phyloP scores from a whole-genome alignment of 2,888 invertebrate genomes.

The Athrips mouffetella region DNA sequence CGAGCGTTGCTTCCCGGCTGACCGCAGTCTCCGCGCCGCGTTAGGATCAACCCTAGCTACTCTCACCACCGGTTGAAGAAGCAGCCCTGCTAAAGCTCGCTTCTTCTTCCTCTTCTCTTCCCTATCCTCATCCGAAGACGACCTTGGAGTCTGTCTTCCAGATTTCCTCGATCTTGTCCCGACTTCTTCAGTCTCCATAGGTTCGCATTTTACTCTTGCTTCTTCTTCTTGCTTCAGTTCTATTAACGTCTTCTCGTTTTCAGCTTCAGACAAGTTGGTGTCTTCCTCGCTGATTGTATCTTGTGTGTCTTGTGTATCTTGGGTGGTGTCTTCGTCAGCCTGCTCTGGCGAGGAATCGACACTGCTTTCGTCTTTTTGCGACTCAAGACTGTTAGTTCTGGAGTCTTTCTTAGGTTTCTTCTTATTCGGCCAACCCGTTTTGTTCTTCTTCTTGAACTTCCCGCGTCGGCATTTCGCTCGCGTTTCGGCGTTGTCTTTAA shows the following conservation, averaged over 20 bases:
- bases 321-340: slow-evolving; percentile 53
- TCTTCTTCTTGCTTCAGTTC: slow-evolving; percentile 24
- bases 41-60: slow-evolving; percentile 80
- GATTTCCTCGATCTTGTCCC: slow-evolving; percentile 27
- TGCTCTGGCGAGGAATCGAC: slow-evolving; percentile 55
- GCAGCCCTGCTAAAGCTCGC: slow-evolving; percentile 46
- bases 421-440: slow-evolving; percentile 89
- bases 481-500: slow-evolving; percentile 40
- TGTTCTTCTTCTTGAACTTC: slow-evolving; percentile 84
- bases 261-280: slow-evolving; percentile 40
- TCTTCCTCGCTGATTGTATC: slow-evolving; percentile 57
- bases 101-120: slow-evolving; percentile 48
- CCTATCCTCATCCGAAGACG: slow-evolving; percentile 51
- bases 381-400: slow-evolving; percentile 47
- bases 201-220: neutral
- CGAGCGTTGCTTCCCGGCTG: slow-evolving; percentile 43
- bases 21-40: slow-evolving; percentile 53
- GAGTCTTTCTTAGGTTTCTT: slow-evolving; percentile 60
- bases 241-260: slow-evolving; percentile 36
- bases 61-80: slow-evolving; percentile 81
- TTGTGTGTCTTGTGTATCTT: too few species aligned
- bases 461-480: slow-evolving; percentile 57
- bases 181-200: neutral
- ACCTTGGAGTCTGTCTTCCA: slow-evolving; percentile 33
- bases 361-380: slow-evolving; percentile 44